These are phyloP conservation scores for Stegophylla sp. DNA, from an alignment of 2,888 invertebrate species.

Conservation along the genomic window DNA sequence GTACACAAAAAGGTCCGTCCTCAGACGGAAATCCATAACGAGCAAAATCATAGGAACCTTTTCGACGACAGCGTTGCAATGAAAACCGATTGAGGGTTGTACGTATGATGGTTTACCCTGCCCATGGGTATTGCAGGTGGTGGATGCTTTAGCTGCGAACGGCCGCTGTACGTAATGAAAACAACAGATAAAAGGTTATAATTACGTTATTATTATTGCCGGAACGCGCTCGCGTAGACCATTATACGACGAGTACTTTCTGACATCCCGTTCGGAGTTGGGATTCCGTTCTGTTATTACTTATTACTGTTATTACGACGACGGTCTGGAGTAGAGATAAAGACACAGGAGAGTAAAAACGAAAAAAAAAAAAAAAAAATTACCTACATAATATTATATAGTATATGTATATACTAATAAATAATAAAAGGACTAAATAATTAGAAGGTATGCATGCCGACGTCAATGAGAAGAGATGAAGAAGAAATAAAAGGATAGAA, in stretches of 20 bases:
- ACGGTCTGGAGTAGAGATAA: slow-evolving; percentile 33
- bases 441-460: slow-evolving; percentile 52
- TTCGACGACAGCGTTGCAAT: slow-evolving; percentile 10
- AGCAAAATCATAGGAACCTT: slow-evolving; percentile 7
- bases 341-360: slow-evolving; percentile 19
- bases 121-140: slow-evolving; percentile 1
- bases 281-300: slow-evolving; percentile 51
- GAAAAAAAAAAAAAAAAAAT: background rate
- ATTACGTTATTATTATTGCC: slow-evolving; percentile 45
- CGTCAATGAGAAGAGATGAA: slow-evolving; percentile 5
- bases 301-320: slow-evolving; percentile 40
- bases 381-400: background rate
- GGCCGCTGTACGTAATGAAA: slow-evolving; percentile 27
- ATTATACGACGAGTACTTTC: slow-evolving; percentile 44
- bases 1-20: background rate
- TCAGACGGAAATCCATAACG: background rate
- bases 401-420: slow-evolving; percentile 22
- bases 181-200: slow-evolving; percentile 56
- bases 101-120: too few relatives aligned
- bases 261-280: slow-evolving; percentile 39
- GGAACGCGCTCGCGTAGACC: slow-evolving; percentile 20
- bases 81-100: background rate
- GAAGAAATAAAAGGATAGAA: slow-evolving; percentile 18
- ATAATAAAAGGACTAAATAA: slow-evolving; percentile 51
- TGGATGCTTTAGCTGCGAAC: background rate